phyloP scores from a whole-genome alignment of 2,888 invertebrate genomes.

The Orchesella flavescens region DNA sequence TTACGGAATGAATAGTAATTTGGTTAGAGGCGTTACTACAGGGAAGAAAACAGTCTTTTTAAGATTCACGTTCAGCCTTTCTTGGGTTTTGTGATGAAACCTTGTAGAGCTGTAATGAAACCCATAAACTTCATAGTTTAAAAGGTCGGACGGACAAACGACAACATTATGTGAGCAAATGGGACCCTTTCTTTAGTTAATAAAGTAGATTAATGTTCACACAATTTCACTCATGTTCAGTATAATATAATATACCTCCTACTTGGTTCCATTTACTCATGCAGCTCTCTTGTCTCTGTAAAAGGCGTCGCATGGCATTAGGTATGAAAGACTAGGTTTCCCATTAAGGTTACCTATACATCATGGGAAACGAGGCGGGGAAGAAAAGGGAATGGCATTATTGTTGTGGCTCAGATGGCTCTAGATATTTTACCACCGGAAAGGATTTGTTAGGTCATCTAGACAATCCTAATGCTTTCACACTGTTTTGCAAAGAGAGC shows the following conservation, averaged over 20 bases:
- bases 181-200: neutral
- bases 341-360: constrained; percentile 31
- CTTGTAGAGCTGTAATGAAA: no score
- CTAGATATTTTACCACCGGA: neutral
- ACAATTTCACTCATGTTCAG: constrained; percentile 10
- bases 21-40: no score
- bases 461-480: constrained; percentile 3
- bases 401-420: constrained; percentile 21
- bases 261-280: constrained; percentile 7
- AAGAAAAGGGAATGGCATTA: neutral
- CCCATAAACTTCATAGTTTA: no score
- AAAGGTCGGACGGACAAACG: no score
- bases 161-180: no score
- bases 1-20: no score
- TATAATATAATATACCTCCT: constrained; percentile 5
- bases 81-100: no score
- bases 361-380: constrained; percentile 35
- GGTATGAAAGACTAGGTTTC: constrained; percentile 1
- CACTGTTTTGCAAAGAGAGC: neutral
- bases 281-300: neutral
- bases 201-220: constrained; percentile 34
- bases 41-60: no score
- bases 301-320: neutral
- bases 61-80: no score
- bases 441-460: constrained; percentile 11